Evolutionary conservation across 2,113 vertebrate genomes (phyloP), one percentile per base, ranked within the genome.

Genomic region (Phodopus roborovskii): DNA sequence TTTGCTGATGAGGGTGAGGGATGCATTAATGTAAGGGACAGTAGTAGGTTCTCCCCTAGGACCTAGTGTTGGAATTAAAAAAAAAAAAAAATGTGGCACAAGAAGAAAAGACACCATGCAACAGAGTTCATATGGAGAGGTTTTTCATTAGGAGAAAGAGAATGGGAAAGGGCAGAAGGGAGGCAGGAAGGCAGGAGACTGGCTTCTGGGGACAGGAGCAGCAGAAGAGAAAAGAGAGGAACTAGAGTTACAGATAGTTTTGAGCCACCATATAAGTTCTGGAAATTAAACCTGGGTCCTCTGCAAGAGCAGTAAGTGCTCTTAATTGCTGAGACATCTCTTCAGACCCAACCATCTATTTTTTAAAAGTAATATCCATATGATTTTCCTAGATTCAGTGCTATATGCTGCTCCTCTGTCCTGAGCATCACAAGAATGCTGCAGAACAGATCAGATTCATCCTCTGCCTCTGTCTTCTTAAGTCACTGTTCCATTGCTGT

Each of bases 361-460:
- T 85, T 89, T 74, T 53, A 48, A 66, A 48, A 68, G 30, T 36
- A 36, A 4, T 81, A 5, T 66, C 78, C n/a, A 42, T 28, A 36
- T 39, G 26, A n/a, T 73, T 89, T 77, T 92, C 66, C 73, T 92
- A 75, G 74, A 81, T 56, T 89, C 86, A 86, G 26, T 70, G 89
- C 30, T 19, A 79, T 53, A 11, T 75, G 36, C 24, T 75, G 70
- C 45, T 92, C 42, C 50, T 86, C 33, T 26, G n/a, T 78, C 3
- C 62, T 66, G 12, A 42, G 36, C 1, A 42, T 92, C 66, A 62
- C 39, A 42, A 81, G 19, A 33, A 71, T 86, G 86, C 30, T 42
- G 19, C 68, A 36, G n/a, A 48, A 39, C 45, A 87, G 28, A 83
- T 39, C 15, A 60, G 19, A 4, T 39, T 58, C 33, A 17, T 28